These are phyloP conservation scores for Ciconia maguari DNA, from an alignment of 2,113 vertebrate species.

Conservation along the genomic window DNA sequence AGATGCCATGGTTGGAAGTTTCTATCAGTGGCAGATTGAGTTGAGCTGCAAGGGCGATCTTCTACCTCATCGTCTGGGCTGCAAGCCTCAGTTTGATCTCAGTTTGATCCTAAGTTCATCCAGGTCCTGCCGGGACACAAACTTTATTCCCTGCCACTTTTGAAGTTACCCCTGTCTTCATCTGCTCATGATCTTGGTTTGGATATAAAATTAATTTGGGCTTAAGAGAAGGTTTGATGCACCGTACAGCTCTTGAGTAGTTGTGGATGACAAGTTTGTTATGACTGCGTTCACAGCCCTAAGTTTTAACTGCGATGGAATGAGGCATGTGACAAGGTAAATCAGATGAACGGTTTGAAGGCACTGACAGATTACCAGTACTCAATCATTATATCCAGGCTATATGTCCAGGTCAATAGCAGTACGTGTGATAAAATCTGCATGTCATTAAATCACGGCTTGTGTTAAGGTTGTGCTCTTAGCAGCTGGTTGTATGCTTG, in stretches of 20 bases:
- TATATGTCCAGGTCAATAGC: not conserved
- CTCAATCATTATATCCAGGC: not conserved
- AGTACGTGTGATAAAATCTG: not conserved
- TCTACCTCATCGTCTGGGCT: not conserved
- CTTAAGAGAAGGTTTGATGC: not conserved
- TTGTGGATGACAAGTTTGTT: not conserved
- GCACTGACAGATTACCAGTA: not conserved
- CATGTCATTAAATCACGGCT: not conserved
- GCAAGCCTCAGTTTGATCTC: not conserved
- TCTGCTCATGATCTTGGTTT: not conserved
- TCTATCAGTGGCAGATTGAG: not conserved
- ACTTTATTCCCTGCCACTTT: not conserved
- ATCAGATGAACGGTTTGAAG: not conserved
- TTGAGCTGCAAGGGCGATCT: not conserved
- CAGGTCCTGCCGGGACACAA: not conserved
- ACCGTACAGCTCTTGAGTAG: not conserved
- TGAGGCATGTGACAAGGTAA: constrained; percentile 1
- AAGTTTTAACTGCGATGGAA: not conserved
- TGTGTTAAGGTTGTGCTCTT: not conserved
- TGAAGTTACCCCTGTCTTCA: not conserved
- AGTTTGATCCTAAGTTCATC: too few relatives aligned
- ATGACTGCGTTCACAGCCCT: not conserved
- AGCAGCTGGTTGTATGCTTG: not conserved
- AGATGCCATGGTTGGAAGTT: not conserved
- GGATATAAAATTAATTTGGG: not conserved